A percentile compares a stretch with the other conserved stretches of the same genome.
Evolutionary conservation across 2,888 invertebrate genomes (phyloP).

Genomic region (Carterocephalus palaemon): DNA sequence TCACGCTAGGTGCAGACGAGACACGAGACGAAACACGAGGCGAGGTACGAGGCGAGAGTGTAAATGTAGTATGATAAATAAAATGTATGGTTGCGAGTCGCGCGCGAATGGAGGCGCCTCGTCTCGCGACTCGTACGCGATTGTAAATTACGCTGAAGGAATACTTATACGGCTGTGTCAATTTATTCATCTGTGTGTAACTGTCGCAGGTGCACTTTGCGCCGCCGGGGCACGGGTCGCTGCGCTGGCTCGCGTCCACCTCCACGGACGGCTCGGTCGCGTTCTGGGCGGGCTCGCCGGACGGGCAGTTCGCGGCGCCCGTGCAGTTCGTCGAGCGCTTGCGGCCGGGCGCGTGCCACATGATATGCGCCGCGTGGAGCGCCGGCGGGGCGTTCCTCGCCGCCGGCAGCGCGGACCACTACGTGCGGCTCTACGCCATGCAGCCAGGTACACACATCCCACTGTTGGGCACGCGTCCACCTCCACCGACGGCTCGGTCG

Average conservation of each 20-base stretch:
- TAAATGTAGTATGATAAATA: too few species aligned
- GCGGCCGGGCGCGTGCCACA: constrained; percentile 95
- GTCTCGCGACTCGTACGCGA: too few species aligned
- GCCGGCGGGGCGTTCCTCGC: constrained; percentile 84
- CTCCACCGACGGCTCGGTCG: constrained; percentile 96
- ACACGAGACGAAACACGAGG: too few species aligned
- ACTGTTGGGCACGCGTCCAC: too few species aligned
- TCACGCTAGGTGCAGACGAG: too few species aligned
- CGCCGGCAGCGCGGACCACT: constrained; percentile 96
- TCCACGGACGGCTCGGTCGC: constrained; percentile 98
- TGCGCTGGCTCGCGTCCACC: constrained; percentile 94
- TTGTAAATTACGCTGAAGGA: too few species aligned
- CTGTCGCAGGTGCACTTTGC: constrained; percentile 95
- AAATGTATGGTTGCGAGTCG: too few species aligned
- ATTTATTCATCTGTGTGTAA: too few species aligned
- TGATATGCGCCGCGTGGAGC: constrained; percentile 87
- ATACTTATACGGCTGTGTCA: too few species aligned
- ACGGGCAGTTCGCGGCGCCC: constrained; percentile 83
- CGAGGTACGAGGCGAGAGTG: too few species aligned
- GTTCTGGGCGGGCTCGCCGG: constrained; percentile 90
- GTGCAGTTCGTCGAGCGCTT: constrained; percentile 95
- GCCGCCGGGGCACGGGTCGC: constrained; percentile 89
- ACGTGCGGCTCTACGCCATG: constrained; percentile 79
- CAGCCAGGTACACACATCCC: too few species aligned
- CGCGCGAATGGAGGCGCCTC: too few species aligned